Conservation (phyloP, 2,797 vertebrate genomes). For the Hyperoplus immaculatus region DNA sequence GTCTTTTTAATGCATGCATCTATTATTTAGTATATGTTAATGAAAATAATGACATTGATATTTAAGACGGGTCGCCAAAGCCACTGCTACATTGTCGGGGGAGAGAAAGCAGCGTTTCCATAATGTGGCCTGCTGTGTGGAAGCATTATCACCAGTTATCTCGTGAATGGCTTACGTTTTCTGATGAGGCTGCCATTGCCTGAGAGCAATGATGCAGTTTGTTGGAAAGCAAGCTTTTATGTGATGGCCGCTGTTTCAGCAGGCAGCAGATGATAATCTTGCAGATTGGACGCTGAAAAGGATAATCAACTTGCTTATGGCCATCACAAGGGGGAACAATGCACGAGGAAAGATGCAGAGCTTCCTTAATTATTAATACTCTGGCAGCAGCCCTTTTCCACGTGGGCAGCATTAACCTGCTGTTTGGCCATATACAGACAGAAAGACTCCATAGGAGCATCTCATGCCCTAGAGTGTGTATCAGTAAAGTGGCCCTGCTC, state of each 20-base stretch:
- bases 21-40: slow-evolving; percentile 47
- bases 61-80: slow-evolving; percentile 24
- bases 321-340: slow-evolving; percentile 72
- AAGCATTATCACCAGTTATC: slow-evolving; percentile 68
- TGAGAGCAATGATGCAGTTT: slow-evolving; percentile 74
- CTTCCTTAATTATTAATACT: slow-evolving; percentile 83
- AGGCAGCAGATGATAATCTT: slow-evolving; percentile 82
- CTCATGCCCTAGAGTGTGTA: slow-evolving; percentile 64
- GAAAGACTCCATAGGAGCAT: slow-evolving; percentile 68
- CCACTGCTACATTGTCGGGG: slow-evolving; percentile 16
- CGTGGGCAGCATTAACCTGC: slow-evolving; percentile 78
- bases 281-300: slow-evolving; percentile 72
- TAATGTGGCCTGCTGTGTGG: slow-evolving; percentile 53
- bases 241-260: slow-evolving; percentile 76
- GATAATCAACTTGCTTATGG: slow-evolving; percentile 82
- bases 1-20: background rate
- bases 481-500: slow-evolving; percentile 63
- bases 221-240: slow-evolving; percentile 70
- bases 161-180: slow-evolving; percentile 63
- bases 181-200: slow-evolving; percentile 73
- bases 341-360: slow-evolving; percentile 53
- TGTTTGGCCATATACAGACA: slow-evolving; percentile 69
- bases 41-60: slow-evolving; percentile 39
- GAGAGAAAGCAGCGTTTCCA: slow-evolving; percentile 23
- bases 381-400: slow-evolving; percentile 66